Base-by-base conservation (phyloP, 2,888 invertebrate genomes). In the Hypercompe scribonia region DNA sequence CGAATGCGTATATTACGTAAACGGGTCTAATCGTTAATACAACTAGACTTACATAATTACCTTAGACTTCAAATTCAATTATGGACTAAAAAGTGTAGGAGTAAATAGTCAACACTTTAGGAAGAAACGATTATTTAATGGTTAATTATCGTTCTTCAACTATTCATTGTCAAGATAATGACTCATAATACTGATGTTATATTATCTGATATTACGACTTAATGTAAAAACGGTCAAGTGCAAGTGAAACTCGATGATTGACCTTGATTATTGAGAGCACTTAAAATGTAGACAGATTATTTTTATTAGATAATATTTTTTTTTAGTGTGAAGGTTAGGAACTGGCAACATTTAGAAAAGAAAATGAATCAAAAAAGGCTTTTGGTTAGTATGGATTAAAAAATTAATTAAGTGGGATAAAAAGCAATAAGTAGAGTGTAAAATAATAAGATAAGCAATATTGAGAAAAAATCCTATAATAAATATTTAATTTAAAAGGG, bases 151-250 rank as follows among this genome's bases (percentile, higher is more conserved):
- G 66, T 24, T 13, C 24, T 33, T 24, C 13, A n/a, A 3, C 18
- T 65, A 8, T n/a, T 33, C 24, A 33, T n/a, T 33, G 21, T 63
- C 28, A 36, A 68, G 68, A 58, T 70, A 68, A 73, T 83, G 79
- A 79, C 65, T 82, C 80, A 82, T 67, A 34, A 65, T 65, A 36
- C 24, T 33, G 33, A 33, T 33, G 13, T 66, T n/a, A 36, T 31
- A 68, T 34, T 33, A 63, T n/a, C 24, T 18, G 33, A n/a, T 34
- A 65, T 33, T 73, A 74, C 75, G 74, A 77, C 65, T 68, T 64
- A 74, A 74, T 54, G 58, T 61, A 36, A 21, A 70, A 78, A 76
- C 42, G 82, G 82, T 82, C 82, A 84, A 83, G 84, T 77, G 80
- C 77, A 72, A 77, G 78, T 68, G 65, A 72, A 74, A 72, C 82